Base-by-base conservation (phyloP, 2,888 invertebrate species). In the Galerucella pusilla region DNA sequence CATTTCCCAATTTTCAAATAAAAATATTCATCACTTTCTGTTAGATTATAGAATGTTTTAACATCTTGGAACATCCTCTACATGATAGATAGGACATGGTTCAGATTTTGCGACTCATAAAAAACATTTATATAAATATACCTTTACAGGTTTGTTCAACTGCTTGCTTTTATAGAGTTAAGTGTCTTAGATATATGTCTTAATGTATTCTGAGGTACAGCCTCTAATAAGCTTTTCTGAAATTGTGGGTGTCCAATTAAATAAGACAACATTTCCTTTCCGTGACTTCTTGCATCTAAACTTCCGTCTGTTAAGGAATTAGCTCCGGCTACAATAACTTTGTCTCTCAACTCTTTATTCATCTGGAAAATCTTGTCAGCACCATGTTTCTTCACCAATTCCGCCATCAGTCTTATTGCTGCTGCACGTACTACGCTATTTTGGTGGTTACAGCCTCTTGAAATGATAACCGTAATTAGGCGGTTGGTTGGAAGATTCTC, bases 341-440 rank as follows among this genome's bases (percentile, higher is more conserved):
- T 92, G 83, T 96, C 94, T 65, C 95, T 92, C 54, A 93, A 90
- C 75, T 98, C 97, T 67, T 92, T 90, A 0, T 93, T 91, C 84
- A 96, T 90, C 68, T 91, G 90, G 82, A 96, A 92, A 46, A 93
- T 89, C 76, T 92, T 91, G 28, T 94, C 92, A 1, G 94, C 90
- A 6, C 97, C 96, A 80, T 94, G 88, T 74, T 92, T 92, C 82
- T 93, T 92, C 64, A 94, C 93, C 45, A 96, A 88, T 69, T 91
- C 89, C 63, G 92, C 91, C 70, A 98, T 86, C 71, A 97, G 91
- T 83, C 94, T 92, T 0, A 96, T 94, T 0, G 96, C 92, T 9
- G 96, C 92, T 64, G 96, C 94, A 45, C 97, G 91, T 5, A 98
- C 97, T 6, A 95, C 90, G 0, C 95, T 94, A 85, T 97, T 97